Base-by-base conservation (phyloP, 2,888 invertebrate species). In the Nemapogon koenigi region DNA sequence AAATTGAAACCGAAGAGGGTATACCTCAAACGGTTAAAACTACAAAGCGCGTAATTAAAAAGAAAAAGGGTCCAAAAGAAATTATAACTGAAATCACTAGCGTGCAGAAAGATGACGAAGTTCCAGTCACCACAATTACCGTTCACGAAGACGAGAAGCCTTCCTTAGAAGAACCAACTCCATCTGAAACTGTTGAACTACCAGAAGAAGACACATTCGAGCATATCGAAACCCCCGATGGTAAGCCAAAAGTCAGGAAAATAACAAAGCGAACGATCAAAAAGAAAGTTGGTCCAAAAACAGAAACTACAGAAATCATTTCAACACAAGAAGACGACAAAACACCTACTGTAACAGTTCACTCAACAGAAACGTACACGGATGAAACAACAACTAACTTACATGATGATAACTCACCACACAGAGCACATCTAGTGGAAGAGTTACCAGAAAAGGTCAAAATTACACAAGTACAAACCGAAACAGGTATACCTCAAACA, bases 221-320 rank as follows among this genome's bases (percentile, higher is more conserved):
- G 40, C 46, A 51, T 44, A 42, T 53, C 10, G 22, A 49, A 37
- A 54, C 68, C 22, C 48, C 68, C 10, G 65, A 75, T 39, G 59
- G 56, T 39, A 55, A 68, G 53, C 49, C 42, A 40, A 70, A 43
- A 55, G 69, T 53, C 59, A 70, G 39, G 55, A 57, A 65, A 18
- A 60, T 33, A 10, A 53, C 43, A 44, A 78, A 70, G 6, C 61
- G 66, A 41, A 52, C 66, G 3, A 72, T 80, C n/a, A 73, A 69
- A 44, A 73, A 78, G 46, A 55, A 62, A 2, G 50, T 61, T 30
- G 63, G 57, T 43, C 43, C 53, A 31, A 62, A 60, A 49, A 41
- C 55, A 40, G 57, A 55, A 46, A 29, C 52, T 19, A 52, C 51
- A 45, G 35, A 66, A 53, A 49, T 65, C 37, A 47, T 53, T 7